These are phyloP conservation scores for Lasioglossum oenotherae DNA, from an alignment of 2,888 invertebrate species.

Conservation along the genomic window DNA sequence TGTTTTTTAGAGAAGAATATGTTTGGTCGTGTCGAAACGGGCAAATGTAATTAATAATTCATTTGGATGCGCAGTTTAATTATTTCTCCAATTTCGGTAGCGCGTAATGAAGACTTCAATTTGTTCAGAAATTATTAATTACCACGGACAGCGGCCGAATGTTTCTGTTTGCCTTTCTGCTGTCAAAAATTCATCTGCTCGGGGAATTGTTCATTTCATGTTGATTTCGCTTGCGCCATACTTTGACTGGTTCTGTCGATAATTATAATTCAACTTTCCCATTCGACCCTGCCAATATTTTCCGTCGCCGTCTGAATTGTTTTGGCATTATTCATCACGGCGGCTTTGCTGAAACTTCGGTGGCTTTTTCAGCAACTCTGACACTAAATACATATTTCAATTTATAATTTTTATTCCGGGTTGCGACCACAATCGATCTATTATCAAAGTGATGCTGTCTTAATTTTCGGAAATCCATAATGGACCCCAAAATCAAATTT, in stretches of 20 bases:
- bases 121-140: background rate
- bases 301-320: background rate
- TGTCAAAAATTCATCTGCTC: conserved; percentile 1
- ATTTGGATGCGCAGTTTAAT: background rate
- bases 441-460: no score
- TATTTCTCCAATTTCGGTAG: background rate
- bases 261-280: conserved; percentile 9
- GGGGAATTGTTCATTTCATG: background rate
- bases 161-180: background rate
- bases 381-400: background rate
- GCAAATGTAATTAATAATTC: background rate
- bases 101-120: conserved; percentile 2
- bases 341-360: background rate
- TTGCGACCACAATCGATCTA: no score
- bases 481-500: no score
- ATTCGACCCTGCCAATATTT: background rate
- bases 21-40: background rate
- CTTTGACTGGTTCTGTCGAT: background rate
- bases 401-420: background rate
- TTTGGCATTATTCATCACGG: background rate
- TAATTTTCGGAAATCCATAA: no score
- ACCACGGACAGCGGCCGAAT: background rate
- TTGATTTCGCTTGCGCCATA: background rate
- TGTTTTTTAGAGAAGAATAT: background rate
- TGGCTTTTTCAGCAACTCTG: no score